Evolutionary conservation across 2,888 invertebrate genomes (phyloP), one percentile per base, ranked within the genome.

Genomic region (Syritta pipiens): DNA sequence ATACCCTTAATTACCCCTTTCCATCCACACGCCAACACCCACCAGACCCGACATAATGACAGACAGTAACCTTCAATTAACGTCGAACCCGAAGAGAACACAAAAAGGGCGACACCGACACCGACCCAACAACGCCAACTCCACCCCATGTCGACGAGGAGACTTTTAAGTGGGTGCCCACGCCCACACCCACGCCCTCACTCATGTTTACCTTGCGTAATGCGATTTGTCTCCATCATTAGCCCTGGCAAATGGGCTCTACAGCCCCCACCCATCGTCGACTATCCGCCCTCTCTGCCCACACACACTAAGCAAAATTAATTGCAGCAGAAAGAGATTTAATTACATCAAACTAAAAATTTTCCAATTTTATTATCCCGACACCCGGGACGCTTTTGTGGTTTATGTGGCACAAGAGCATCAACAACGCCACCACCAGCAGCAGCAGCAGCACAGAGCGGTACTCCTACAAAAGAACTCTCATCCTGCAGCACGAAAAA

Each of bases 291-390:
- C 32, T 14, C 22, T 17, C 4, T 17, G 0, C 51, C n/a, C 19
- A 7, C 37, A 26, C 10, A 26, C 12, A 20, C 28, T 3, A 4
- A 6, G 14, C 22, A 14, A 6, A 53, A 67, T 72, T 55, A 37
- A 67, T 65, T 42, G 42, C 46, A 62, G 9, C 48, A 55, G 24
- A 71, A 59, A 49, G 35, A 57, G 44, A 72, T 79, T 48, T 67
- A 67, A 74, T 79, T 74, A 67, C 67, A 10, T 60, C 26, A 55
- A 72, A 79, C 67, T 67, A 40, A 37, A 57, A 71, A 69, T 59
- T 37, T 57, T 30, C 12, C 49, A 67, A 53, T 65, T 49, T 57
- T 37, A 63, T 53, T 40, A 65, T 44, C 10, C 35, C 24, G 10
- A 22, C 46, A 46, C 28, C 30, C 20, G 44, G 49, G 74, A 32